Evolutionary conservation across 2,113 vertebrate genomes (phyloP).

Genomic region (Mirza zaza): DNA sequence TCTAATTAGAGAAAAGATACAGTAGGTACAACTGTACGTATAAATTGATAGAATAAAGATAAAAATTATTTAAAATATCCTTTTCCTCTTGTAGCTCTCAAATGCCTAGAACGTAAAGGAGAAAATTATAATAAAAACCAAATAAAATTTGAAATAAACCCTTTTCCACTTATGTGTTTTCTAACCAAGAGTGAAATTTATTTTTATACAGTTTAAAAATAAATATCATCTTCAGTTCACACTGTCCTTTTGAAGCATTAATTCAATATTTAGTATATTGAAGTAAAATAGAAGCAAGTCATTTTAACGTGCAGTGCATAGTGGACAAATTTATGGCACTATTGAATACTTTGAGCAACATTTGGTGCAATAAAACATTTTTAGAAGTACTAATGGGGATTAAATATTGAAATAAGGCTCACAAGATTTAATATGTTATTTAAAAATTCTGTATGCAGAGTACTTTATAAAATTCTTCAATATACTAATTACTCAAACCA

Average conservation of each 20-base stretch:
- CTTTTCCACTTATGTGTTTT: conserved; percentile 63
- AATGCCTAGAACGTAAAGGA: conserved; percentile 40
- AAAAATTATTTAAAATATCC: conserved; percentile 78
- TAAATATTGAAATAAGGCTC: conserved; percentile 68
- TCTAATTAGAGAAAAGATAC: conserved; percentile 91
- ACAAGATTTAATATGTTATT: conserved; percentile 62
- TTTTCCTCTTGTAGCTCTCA: conserved; percentile 54
- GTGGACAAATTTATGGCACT: conserved; percentile 45
- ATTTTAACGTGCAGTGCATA: background rate
- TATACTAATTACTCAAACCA: conserved; percentile 46
- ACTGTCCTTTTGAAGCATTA: background rate
- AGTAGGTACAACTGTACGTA: conserved; percentile 84
- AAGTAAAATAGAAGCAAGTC: background rate
- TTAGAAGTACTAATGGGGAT: conserved; percentile 57
- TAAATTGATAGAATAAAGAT: conserved; percentile 83
- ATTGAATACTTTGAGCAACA: conserved; percentile 2
- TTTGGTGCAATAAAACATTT: conserved; percentile 53
- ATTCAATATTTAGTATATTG: background rate
- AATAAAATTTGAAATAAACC: conserved; percentile 42
- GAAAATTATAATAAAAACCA: conserved; percentile 25
- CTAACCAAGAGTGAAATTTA: conserved; percentile 44
- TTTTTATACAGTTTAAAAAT: conserved; percentile 25
- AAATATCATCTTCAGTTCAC: background rate
- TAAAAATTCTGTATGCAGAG: conserved; percentile 22
- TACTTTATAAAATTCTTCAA: conserved; percentile 58